A percentile compares a stretch with the other conserved stretches of the same genome.
Evolutionary conservation across 1,140 invertebrate genomes (phyloP).

Genomic region (Drosophila chauvacae): DNA sequence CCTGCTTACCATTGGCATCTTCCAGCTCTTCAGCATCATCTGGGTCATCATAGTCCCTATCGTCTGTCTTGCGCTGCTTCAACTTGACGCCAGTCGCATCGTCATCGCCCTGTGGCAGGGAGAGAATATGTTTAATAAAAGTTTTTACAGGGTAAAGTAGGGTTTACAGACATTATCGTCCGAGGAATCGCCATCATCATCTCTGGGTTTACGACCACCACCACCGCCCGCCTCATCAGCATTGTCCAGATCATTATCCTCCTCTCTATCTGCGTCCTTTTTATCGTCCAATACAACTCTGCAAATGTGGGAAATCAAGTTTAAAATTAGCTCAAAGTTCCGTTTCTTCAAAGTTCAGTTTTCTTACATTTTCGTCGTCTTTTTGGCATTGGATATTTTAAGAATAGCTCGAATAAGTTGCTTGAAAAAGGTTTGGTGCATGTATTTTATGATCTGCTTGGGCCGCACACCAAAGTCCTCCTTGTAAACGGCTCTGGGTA

Average conservation of each 20-base stretch:
- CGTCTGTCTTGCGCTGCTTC: constrained; percentile 87
- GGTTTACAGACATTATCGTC: constrained; percentile 85
- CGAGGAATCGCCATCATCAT: constrained; percentile 84
- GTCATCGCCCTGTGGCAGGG: constrained; percentile 85
- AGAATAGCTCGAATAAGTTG: constrained; percentile 87
- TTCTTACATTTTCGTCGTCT: constrained; percentile 61
- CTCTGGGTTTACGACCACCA: constrained; percentile 12
- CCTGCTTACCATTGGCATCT: constrained; percentile 78
- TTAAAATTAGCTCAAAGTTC: no score
- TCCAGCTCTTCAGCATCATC: constrained; percentile 89
- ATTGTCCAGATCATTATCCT: constrained; percentile 75
- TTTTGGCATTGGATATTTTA: constrained; percentile 76
- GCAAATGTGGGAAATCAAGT: constrained; percentile 55
- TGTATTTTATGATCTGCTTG: constrained; percentile 88
- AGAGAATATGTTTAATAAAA: neutral
- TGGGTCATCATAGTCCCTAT: constrained; percentile 92
- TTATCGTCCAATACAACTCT: constrained; percentile 76
- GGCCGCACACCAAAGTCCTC: constrained; percentile 89
- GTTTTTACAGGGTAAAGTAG: no score
- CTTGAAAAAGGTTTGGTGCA: constrained; percentile 88
- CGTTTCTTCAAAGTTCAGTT: no score
- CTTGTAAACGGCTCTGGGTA: constrained; percentile 90
- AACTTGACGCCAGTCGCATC: constrained; percentile 87
- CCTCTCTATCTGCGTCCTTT: constrained; percentile 60
- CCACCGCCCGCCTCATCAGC: constrained; percentile 46